Conservation (phyloP, 30 jellyfish, hydroid and myxozoan species). For the Hydractinia symbiolongicarpus region DNA sequence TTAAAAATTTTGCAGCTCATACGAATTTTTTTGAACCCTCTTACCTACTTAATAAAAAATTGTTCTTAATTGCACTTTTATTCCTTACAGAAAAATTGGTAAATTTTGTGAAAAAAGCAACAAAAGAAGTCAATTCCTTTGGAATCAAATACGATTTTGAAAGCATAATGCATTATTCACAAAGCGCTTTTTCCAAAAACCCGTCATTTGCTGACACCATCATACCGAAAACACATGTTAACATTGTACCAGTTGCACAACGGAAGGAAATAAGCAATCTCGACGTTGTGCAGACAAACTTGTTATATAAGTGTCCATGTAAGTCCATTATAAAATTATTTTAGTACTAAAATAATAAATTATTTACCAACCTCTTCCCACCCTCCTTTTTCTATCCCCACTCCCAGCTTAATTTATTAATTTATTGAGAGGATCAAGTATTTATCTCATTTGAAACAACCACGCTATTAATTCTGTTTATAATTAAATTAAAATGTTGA, state of each 20-base stretch:
- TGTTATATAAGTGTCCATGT: constrained; percentile 20
- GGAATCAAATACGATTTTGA: constrained; percentile 5
- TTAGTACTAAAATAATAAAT: no score
- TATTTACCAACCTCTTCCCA: no score
- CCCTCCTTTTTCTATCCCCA: background rate
- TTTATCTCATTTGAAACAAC: no score
- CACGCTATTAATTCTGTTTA: no score
- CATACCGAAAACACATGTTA: background rate
- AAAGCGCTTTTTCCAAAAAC: constrained; percentile 20
- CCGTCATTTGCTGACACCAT: background rate
- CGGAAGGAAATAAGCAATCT: constrained; percentile 5
- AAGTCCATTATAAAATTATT: background rate
- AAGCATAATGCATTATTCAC: constrained; percentile 15
- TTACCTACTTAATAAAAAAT: no score
- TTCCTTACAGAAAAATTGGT: background rate
- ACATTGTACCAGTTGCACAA: constrained; percentile 8
- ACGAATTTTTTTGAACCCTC: no score
- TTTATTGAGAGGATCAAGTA: background rate
- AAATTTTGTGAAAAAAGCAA: background rate
- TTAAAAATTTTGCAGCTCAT: no score
- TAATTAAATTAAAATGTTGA: no score
- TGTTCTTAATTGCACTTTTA: background rate
- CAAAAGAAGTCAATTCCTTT: constrained; percentile 15
- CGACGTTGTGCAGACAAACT: constrained; percentile 15
- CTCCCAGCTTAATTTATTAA: background rate